phyloP scores from a whole-genome alignment of 2,113 vertebrate genomes.

The Mustelus asterias region DNA sequence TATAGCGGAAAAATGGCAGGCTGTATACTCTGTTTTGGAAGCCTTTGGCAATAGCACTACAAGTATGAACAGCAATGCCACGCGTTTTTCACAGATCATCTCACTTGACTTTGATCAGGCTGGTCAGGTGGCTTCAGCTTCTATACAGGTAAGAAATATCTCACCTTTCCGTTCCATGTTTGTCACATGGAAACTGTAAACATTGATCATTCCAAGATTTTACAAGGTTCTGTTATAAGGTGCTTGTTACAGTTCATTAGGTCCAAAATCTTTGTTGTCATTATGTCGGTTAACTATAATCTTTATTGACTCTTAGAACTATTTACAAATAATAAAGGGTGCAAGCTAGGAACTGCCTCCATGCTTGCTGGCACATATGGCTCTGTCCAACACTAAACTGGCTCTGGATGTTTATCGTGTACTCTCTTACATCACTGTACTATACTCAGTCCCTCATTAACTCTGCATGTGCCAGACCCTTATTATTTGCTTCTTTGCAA shows the following conservation, averaged over 20 bases:
- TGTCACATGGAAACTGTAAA: neutral
- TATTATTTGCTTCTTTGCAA: neutral
- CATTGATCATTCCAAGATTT: neutral
- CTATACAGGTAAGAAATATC: constrained; percentile 71
- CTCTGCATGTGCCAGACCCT: no score
- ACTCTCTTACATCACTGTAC: no score
- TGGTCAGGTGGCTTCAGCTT: constrained; percentile 91
- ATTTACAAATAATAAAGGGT: no score
- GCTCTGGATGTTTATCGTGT: no score
- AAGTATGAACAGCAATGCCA: constrained; percentile 79
- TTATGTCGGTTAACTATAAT: no score
- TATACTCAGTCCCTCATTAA: no score
- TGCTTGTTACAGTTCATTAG: no score
- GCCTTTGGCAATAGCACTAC: constrained; percentile 90
- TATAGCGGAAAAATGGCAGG: constrained; percentile 93
- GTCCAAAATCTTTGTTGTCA: no score
- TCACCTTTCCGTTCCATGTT: neutral
- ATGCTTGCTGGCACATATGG: no score
- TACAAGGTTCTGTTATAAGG: neutral
- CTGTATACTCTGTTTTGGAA: constrained; percentile 86
- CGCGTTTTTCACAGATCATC: constrained; percentile 89
- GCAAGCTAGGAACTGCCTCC: no score
- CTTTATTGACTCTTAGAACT: no score
- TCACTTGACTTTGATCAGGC: constrained; percentile 95
- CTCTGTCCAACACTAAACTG: no score